phyloP scores from a whole-genome alignment of 2,113 vertebrate species.

The Ovis canadensis region DNA sequence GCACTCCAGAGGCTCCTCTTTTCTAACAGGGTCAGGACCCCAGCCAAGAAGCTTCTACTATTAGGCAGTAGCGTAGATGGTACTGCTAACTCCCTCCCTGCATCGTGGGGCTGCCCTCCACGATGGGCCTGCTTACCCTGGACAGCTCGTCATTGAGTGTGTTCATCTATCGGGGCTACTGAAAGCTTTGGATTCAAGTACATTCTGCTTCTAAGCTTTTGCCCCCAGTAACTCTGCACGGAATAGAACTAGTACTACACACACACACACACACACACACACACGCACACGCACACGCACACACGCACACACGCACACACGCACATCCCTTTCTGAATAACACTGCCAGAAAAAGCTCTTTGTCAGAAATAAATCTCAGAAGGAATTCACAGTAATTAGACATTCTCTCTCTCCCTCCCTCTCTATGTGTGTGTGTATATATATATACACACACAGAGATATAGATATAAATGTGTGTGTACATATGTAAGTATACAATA shows the following conservation, averaged over 20 bases:
- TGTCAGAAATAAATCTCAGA: neutral
- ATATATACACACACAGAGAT: neutral
- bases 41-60: neutral
- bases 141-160: rapidly evolving
- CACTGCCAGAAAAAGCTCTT: neutral
- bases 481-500: neutral
- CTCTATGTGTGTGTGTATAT: rapidly evolving
- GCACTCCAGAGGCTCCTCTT: neutral
- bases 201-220: neutral
- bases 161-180: neutral
- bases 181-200: neutral
- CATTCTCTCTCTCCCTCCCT: neutral
- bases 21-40: neutral
- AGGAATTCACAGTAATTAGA: neutral
- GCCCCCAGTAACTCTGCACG: neutral
- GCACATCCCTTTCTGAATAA: neutral
- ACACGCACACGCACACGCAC: neutral
- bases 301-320: too few relatives aligned
- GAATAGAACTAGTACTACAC: neutral
- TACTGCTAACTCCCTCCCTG: neutral
- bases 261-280: neutral
- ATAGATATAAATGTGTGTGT: neutral
- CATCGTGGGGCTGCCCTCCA: too few relatives aligned
- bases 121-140: neutral
- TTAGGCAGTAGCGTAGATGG: too few relatives aligned